These are phyloP conservation scores for Plutella xylostella DNA, from an alignment of 2,888 invertebrate genomes.

Conservation along the genomic window DNA sequence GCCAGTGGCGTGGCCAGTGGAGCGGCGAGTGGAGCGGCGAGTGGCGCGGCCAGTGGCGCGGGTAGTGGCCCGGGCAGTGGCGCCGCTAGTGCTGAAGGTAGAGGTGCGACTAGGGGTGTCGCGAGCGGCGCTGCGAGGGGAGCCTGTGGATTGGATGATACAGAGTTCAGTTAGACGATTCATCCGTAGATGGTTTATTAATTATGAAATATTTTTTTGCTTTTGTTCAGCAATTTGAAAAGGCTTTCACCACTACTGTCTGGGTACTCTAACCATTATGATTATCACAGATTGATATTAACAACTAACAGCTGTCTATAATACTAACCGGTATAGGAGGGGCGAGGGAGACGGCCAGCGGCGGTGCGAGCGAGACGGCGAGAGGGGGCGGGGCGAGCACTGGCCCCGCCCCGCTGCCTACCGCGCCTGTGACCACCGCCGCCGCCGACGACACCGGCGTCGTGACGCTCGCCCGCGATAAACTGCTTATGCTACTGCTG, in stretches of 20 bases:
- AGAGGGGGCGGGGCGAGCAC: conserved; percentile 26
- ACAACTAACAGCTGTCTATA: conserved; percentile 2
- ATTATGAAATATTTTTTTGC: no score
- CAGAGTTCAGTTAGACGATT: no score
- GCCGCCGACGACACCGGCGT: conserved; percentile 66
- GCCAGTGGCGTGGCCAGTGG: conserved; percentile 67
- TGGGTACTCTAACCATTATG: no score
- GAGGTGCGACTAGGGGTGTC: conserved; percentile 54
- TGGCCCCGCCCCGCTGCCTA: conserved; percentile 24
- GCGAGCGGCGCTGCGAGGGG: conserved; percentile 63
- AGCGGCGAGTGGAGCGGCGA: conserved; percentile 51
- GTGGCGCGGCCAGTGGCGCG: conserved; percentile 68
- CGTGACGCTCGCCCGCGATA: conserved; percentile 76
- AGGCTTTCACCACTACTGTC: no score
- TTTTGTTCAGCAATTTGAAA: no score
- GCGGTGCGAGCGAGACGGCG: conserved; percentile 38
- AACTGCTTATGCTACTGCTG: conserved; percentile 86
- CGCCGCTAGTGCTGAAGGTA: conserved; percentile 64
- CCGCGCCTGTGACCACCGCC: conserved; percentile 15
- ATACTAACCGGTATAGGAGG: conserved; percentile 14
- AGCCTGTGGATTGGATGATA: no score
- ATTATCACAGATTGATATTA: no score
- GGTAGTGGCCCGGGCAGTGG: conserved; percentile 49
- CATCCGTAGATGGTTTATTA: no score
- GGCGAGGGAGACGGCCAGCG: conserved; percentile 29